Evolutionary conservation across 2,113 vertebrate species (phyloP).

Genomic region (Blennius ocellaris): DNA sequence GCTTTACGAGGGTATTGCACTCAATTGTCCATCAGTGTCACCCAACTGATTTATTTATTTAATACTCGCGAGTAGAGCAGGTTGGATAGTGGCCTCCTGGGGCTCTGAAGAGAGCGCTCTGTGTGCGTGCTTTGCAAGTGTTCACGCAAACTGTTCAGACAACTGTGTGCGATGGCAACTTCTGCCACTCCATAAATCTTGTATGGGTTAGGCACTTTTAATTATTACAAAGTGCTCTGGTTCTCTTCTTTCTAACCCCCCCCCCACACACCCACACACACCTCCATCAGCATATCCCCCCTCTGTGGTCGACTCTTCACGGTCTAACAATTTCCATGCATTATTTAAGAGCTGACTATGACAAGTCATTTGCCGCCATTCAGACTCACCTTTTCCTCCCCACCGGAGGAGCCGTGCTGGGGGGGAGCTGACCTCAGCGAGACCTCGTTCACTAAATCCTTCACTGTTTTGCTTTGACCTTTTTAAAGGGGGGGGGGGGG

Average conservation of each 20-base stretch:
- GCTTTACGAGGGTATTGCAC: constrained; percentile 19
- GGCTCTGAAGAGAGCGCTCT: constrained; percentile 19
- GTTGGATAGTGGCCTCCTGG: constrained; percentile 30
- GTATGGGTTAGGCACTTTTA: constrained; percentile 73
- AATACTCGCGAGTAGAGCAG: constrained; percentile 49
- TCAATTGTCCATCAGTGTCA: constrained; percentile 50
- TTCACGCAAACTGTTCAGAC: constrained; percentile 11
- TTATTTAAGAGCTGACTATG: constrained; percentile 78
- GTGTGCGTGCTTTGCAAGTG: background rate
- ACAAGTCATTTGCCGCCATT: constrained; percentile 74
- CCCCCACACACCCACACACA: background rate
- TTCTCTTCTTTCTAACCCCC: constrained; percentile 30
- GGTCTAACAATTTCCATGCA: constrained; percentile 77
- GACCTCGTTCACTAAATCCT: constrained; percentile 23
- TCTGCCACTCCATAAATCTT: constrained; percentile 61
- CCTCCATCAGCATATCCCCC: constrained; percentile 49
- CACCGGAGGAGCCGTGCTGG: constrained; percentile 48
- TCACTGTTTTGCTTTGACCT: constrained; percentile 46
- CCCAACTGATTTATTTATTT: constrained; percentile 64
- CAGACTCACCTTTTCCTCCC: constrained; percentile 63
- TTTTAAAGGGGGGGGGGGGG: too few relatives aligned
- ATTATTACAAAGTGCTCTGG: constrained; percentile 79
- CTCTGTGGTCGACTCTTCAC: constrained; percentile 67
- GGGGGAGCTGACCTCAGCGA: constrained; percentile 54
- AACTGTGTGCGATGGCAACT: constrained; percentile 15